Base-by-base conservation (phyloP, 64 coral and sea anemone genomes). In the Dendronephthya gigantea region DNA sequence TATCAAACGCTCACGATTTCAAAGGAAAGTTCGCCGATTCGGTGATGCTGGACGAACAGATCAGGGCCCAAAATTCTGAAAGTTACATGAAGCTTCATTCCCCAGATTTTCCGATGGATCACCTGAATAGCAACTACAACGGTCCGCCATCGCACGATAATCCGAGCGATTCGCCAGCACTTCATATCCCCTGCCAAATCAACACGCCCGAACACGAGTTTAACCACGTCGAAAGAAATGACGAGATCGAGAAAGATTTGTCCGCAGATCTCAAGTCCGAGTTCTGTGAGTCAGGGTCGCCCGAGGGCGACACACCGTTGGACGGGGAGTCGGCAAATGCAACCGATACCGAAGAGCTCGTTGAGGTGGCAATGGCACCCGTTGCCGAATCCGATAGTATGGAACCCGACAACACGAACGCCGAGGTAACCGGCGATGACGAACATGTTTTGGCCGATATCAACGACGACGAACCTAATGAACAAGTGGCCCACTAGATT, bases 121-220 rank as follows among this genome's bases (percentile, higher is more conserved):
- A 79, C 17, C 72, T 79, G 28, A 36, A 12, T 33, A 12, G 15
- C 36, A 12, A 9, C 12, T 10, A 39, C 36, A 79, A 34, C 32
- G 36, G 55, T 23, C 16, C 55, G 25, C 17, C 25, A 23, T 62
- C 55, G 19, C 19, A 62, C 6, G 10, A 62, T 62, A 62, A 62
- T 29, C 1, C 27, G 1, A 39, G 72, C 9, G 32, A 79, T 39
- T 79, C 72, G 2, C 72, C 72, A 34, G 17, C 32, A 15, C 32
- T 36, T 8, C 32, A 4, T 13, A 15, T 39, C 17, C 2, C 72
- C 1, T 79, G 11, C 72, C 34, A 79, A 15, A 79, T 79, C 30
- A 34, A 79, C 72, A 79, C 72, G 29, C 72, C 72, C 2, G 72
- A 79, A 79, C 72, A 34, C 31, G 72, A 34, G 30, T 79, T 79